These are phyloP conservation scores for Drosophila colorata DNA, from an alignment of 2,888 invertebrate species.

Conservation along the genomic window DNA sequence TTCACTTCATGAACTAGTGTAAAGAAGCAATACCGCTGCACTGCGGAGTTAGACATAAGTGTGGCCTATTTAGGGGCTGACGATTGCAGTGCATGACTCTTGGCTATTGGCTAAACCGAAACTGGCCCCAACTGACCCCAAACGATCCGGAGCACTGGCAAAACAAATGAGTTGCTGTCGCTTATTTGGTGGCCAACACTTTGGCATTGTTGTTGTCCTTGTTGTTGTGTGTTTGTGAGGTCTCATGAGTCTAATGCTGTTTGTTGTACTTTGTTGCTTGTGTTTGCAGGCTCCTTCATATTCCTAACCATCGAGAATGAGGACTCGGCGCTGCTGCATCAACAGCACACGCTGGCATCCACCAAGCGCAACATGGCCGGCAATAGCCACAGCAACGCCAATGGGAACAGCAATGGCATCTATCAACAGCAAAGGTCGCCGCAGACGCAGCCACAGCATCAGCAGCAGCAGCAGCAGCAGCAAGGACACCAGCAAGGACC, in stretches of 20 bases:
- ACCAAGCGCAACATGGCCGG: conserved; percentile 80
- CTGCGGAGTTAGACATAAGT: neutral
- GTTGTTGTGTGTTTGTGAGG: conserved; percentile 12
- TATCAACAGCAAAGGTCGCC: conserved; percentile 62
- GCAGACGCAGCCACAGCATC: conserved; percentile 14
- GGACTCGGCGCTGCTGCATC: conserved; percentile 84
- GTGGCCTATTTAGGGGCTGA: conserved; percentile 17
- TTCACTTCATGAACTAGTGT: neutral
- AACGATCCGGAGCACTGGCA: conserved; percentile 20
- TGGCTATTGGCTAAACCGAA: conserved; percentile 10
- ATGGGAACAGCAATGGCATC: conserved; percentile 58
- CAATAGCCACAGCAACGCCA: conserved; percentile 34
- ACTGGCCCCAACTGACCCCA: conserved; percentile 28
- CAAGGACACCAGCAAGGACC: conserved; percentile 41
- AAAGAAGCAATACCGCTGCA: neutral
- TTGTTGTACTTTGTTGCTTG: conserved; percentile 18
- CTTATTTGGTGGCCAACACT: conserved; percentile 23
- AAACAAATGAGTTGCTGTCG: conserved; percentile 38
- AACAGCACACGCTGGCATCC: conserved; percentile 87
- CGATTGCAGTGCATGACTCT: conserved; percentile 16
- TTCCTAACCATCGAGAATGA: conserved; percentile 92
- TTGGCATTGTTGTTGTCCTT: conserved; percentile 1
- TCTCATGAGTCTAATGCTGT: conserved; percentile 40
- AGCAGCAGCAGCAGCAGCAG: conserved; percentile 31
- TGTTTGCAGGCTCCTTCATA: conserved; percentile 90